These are phyloP conservation scores for Crotalus viridis DNA, from an alignment of 2,113 vertebrate genomes.

Conservation along the genomic window DNA sequence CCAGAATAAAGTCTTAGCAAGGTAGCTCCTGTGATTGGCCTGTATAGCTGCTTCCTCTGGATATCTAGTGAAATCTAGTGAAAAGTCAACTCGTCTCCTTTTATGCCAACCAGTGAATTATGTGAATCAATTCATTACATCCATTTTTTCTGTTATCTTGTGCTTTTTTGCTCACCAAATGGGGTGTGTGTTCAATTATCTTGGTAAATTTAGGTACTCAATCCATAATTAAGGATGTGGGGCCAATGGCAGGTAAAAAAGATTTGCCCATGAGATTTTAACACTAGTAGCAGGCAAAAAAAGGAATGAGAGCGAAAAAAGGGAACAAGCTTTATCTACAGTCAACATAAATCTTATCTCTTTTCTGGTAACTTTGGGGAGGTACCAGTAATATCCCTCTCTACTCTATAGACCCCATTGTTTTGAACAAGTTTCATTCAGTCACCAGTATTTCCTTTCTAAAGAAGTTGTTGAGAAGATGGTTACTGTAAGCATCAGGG, in stretches of 20 bases:
- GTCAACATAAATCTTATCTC: not conserved
- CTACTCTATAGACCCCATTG: not conserved
- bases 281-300: not conserved
- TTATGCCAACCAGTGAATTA: not conserved
- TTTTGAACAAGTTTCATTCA: not conserved
- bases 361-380: not conserved
- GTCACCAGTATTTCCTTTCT: not conserved
- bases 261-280: not conserved
- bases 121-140: not conserved
- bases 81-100: not conserved
- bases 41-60: not conserved
- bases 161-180: not conserved
- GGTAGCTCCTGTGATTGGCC: not conserved
- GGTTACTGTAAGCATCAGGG: not conserved
- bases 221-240: not conserved
- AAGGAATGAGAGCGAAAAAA: not conserved
- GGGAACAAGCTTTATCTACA: not conserved
- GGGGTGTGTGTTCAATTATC: not conserved
- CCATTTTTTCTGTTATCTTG: not conserved
- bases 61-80: not conserved
- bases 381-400: not conserved
- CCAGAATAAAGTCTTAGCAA: not conserved
- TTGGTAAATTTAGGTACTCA: not conserved
- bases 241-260: not conserved
- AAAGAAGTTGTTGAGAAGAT: not conserved